These are phyloP conservation scores for Vanessa atalanta DNA, from an alignment of 1,140 invertebrate species.

Conservation along the genomic window DNA sequence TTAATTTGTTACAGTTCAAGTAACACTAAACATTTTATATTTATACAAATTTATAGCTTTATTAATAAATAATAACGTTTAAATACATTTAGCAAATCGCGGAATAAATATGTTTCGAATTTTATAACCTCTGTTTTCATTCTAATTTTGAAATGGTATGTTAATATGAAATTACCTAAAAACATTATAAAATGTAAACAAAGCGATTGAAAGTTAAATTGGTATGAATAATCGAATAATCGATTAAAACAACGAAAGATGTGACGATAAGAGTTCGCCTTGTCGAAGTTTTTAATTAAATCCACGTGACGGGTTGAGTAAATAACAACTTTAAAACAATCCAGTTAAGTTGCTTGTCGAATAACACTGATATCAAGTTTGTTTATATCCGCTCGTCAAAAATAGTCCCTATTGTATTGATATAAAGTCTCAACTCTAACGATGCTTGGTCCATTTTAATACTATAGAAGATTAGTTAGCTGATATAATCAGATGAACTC, in stretches of 20 bases:
- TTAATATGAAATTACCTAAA: not conserved
- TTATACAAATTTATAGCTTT: too few relatives aligned
- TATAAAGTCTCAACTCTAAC: not conserved
- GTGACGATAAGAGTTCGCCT: not conserved
- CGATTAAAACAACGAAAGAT: conserved; percentile 10
- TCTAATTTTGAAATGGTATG: too few relatives aligned
- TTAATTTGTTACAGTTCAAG: not conserved
- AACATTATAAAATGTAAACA: not conserved
- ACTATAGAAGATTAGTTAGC: conserved; percentile 2
- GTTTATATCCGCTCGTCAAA: not conserved
- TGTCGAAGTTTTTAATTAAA: conserved; percentile 28
- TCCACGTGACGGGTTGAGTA: conserved; percentile 1
- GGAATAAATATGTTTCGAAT: too few relatives aligned
- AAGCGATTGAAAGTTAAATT: conserved; percentile 18
- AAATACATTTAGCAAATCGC: too few relatives aligned
- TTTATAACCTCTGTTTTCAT: too few relatives aligned
- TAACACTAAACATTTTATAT: too few relatives aligned
- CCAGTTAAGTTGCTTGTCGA: conserved; percentile 3
- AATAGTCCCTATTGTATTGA: not conserved
- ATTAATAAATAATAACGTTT: too few relatives aligned
- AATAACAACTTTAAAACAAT: conserved; percentile 14
- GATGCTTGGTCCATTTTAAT: not conserved
- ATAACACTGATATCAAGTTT: not conserved
- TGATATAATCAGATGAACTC: conserved; percentile 12
- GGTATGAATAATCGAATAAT: conserved; percentile 22